Evolutionary conservation across 1,140 invertebrate species (phyloP).

Genomic region (Scaptomyza pallida): DNA sequence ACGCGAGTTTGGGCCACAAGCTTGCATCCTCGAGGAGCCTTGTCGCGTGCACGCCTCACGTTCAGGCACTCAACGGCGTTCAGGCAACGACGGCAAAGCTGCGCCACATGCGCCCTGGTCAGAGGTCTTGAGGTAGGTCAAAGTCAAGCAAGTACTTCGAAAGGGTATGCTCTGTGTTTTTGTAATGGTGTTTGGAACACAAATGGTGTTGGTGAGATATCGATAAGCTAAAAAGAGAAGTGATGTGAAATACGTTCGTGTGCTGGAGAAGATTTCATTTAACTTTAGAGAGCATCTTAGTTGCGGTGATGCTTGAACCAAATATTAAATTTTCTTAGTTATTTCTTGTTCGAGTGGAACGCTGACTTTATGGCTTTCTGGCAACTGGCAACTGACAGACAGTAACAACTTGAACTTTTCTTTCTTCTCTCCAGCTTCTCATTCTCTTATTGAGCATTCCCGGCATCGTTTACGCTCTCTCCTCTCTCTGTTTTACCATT

Average conservation of each 20-base stretch:
- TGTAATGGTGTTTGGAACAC: background rate
- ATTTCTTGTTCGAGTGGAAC: conserved; percentile 42
- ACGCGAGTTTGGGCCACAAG: conserved; percentile 87
- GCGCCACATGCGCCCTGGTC: conserved; percentile 85
- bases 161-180: background rate
- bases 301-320: background rate
- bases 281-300: background rate
- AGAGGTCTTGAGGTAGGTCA: conserved; percentile 87
- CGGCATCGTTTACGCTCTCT: background rate
- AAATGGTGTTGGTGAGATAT: too few relatives aligned
- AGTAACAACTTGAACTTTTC: conserved; percentile 67
- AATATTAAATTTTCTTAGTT: conserved; percentile 2
- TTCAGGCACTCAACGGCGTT: conserved; percentile 57
- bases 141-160: conserved; percentile 2
- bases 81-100: conserved; percentile 33
- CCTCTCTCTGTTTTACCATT: too few relatives aligned
- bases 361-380: conserved; percentile 56
- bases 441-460: conserved; percentile 6
- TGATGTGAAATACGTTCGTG: too few relatives aligned
- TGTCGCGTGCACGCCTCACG: conserved; percentile 87
- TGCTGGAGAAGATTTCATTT: too few relatives aligned
- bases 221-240: too few relatives aligned
- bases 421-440: conserved; percentile 3
- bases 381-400: conserved; percentile 46
- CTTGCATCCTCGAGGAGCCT: conserved; percentile 88